Conservation (phyloP, 2,797 vertebrate species). For the Nannoperca australis region DNA sequence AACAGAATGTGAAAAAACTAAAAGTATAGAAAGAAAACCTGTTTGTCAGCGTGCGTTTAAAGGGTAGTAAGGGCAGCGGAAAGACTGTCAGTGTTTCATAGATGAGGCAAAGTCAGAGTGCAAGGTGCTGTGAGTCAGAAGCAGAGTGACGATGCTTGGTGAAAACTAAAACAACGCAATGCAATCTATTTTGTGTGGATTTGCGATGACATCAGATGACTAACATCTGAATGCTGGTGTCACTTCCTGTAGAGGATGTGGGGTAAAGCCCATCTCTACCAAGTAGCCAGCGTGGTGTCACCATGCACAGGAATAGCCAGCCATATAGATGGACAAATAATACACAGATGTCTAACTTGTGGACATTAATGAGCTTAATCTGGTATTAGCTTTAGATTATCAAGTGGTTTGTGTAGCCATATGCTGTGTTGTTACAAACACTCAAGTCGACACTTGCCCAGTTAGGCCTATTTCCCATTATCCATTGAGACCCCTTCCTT, state of each 20-base stretch:
- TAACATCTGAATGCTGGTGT: constrained; percentile 37
- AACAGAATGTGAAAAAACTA: constrained; percentile 28
- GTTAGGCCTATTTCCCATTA: constrained; percentile 34
- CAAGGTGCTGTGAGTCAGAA: constrained; percentile 23
- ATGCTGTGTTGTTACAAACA: constrained; percentile 34
- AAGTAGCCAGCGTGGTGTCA: constrained; percentile 8
- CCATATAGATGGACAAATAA: constrained; percentile 33
- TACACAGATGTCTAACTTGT: constrained; percentile 2
- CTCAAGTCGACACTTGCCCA: constrained; percentile 21
- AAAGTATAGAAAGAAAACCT: neutral
- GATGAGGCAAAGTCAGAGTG: neutral
- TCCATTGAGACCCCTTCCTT: constrained; percentile 38
- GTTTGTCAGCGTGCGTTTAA: neutral
- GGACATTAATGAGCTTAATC: constrained; percentile 39
- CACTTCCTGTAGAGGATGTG: constrained; percentile 55
- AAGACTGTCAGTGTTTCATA: neutral
- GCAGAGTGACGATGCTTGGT: neutral
- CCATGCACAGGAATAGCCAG: neutral
- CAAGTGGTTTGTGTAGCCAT: constrained; percentile 7
- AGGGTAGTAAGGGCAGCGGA: neutral
- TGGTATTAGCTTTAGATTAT: constrained; percentile 46
- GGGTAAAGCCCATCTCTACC: constrained; percentile 23
- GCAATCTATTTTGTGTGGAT: constrained; percentile 29
- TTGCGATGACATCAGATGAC: constrained; percentile 51
- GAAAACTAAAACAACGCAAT: constrained; percentile 41